These are phyloP conservation scores for Benthosema pterotum DNA, from an alignment of 2,797 vertebrate species.

Conservation along the genomic window DNA sequence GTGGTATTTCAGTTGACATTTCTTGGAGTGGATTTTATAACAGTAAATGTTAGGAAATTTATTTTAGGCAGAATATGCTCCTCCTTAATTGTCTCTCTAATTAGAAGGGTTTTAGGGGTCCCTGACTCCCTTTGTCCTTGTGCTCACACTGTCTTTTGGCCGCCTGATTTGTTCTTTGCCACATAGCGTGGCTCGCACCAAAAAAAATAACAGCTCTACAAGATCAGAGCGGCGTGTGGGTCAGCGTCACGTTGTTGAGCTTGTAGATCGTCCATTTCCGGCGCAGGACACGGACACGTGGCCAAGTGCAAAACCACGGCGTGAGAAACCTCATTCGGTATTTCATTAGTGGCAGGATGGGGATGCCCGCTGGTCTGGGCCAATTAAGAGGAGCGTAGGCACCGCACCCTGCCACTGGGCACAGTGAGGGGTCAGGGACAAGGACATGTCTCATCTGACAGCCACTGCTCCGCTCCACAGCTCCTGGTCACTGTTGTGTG, in stretches of 20 bases:
- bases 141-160: too few species aligned
- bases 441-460: slow-evolving; percentile 57
- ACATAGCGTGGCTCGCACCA: too few species aligned
- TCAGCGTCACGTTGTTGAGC: too few species aligned
- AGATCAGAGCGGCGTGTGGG: too few species aligned
- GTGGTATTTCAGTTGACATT: not conserved
- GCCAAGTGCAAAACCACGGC: too few species aligned
- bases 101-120: too few species aligned
- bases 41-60: not conserved
- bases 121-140: too few species aligned
- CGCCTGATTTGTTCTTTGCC: too few species aligned
- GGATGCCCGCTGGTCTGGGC: slow-evolving; percentile 56
- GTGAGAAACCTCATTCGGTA: slow-evolving; percentile 32
- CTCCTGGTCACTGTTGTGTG: slow-evolving; percentile 41
- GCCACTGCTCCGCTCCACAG: slow-evolving; percentile 48
- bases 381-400: slow-evolving; percentile 67
- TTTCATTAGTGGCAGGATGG: slow-evolving; percentile 40
- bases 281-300: too few species aligned
- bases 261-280: too few species aligned
- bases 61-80: not conserved
- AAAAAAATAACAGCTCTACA: too few species aligned
- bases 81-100: too few species aligned
- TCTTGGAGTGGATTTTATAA: not conserved
- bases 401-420: slow-evolving; percentile 61
- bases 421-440: slow-evolving; percentile 70